Base-by-base conservation (phyloP, 2,113 vertebrate genomes). In the Psittacara wagleri region DNA sequence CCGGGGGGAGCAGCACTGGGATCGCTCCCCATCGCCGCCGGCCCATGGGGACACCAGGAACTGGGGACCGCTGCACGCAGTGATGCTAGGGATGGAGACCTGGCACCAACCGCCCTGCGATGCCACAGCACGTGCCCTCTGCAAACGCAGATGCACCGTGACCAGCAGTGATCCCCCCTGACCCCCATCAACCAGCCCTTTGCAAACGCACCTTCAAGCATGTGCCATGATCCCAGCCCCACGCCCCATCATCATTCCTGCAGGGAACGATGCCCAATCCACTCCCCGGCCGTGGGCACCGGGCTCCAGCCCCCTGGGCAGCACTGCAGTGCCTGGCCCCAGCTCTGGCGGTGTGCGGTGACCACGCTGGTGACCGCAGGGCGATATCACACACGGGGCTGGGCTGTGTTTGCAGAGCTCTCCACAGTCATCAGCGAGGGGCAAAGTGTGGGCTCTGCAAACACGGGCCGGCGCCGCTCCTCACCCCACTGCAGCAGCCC, bases 401-500 rank as follows among this genome's bases (percentile, higher is more conserved):
- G 10, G 5, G 54, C 39, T 9, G 1, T 95, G 85, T 96, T 97
- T 96, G 94, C 90, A 66, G 78, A 96, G 85, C 94, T 92, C 95
- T 96, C 88, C 80, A 72, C 78, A 73, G 4, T 72, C 92, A 64
- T 33, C 44, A 0, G 49, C 1, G 10, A 90, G 83, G 83, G 90
- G 76, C 88, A 80, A 93, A 91, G 95, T 85, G 86, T 85, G 94
- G 90, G 88, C 83, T 95, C 79, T 28, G 86, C 97, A 97, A 98
- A 98, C 98, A 93, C 24, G 5, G 28, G 48, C 92, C 1, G 89
- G 97, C 97, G 79, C 97, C 96, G 18, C 94, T 95, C 94, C 94
- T 64, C 46, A 7, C 4, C 55, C 74, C 48, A 9, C 1, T 2
- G n/a, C 63, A 57, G 55, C 55, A 57, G 55, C 55, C 31, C 12